These are phyloP conservation scores for Neogale vison DNA, from an alignment of 2,113 vertebrate species.

Conservation along the genomic window DNA sequence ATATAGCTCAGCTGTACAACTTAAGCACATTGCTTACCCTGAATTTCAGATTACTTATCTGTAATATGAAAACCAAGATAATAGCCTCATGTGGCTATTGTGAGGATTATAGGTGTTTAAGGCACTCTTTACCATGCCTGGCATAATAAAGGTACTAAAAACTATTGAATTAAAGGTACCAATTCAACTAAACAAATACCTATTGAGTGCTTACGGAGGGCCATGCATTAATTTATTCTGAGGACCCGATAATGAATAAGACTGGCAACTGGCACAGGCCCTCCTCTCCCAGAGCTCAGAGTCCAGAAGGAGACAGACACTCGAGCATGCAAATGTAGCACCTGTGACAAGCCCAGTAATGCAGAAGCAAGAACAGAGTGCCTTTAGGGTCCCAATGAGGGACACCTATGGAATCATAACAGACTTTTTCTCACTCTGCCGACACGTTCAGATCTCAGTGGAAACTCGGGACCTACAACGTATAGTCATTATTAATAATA, in stretches of 20 bases:
- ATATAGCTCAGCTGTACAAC: fast-evolving
- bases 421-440: neutral
- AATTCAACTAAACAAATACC: neutral
- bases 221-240: neutral
- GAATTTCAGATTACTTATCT: neutral
- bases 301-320: neutral
- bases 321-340: neutral
- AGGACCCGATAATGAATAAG: neutral
- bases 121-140: neutral
- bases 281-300: neutral
- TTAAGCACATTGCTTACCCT: neutral
- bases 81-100: neutral
- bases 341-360: neutral
- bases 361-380: neutral
- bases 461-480: neutral
- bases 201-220: neutral
- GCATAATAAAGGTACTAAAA: neutral
- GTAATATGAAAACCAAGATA: neutral
- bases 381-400: neutral
- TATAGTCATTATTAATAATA: neutral
- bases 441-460: neutral
- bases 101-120: neutral
- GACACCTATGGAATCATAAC: neutral
- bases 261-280: neutral
- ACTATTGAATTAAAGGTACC: neutral